A percentile compares a stretch with the other conserved stretches of the same genome.
phyloP scores from a whole-genome alignment of 2,113 vertebrate genomes.

The Barnardius zonarius region DNA sequence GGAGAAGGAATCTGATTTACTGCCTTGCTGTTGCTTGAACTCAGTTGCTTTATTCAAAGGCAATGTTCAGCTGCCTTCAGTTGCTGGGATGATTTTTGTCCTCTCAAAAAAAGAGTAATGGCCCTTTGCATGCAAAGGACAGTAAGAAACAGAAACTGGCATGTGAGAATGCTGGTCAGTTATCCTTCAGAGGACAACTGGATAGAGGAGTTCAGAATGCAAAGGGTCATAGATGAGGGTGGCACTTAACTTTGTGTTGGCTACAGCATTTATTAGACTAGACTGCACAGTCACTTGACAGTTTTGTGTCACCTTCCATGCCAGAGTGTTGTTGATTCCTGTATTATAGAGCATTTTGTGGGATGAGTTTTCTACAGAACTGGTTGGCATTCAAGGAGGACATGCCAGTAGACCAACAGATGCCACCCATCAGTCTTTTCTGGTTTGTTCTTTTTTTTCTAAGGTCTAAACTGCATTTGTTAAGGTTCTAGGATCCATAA shows the following conservation, averaged over 20 bases:
- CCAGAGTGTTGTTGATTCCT: background rate
- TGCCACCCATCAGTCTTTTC: background rate
- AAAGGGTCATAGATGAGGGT: background rate
- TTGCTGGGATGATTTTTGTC: background rate
- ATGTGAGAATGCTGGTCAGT: background rate
- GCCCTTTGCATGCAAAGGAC: background rate
- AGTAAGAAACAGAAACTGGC: background rate
- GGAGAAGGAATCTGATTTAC: background rate
- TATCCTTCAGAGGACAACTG: background rate
- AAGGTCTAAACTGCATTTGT: background rate
- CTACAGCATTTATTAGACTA: background rate
- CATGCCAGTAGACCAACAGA: background rate
- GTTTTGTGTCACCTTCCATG: background rate
- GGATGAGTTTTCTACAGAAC: background rate
- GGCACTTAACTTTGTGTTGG: background rate
- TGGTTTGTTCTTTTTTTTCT: fast-evolving
- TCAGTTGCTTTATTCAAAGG: fast-evolving
- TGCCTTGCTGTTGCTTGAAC: background rate
- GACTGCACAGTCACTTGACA: fast-evolving
- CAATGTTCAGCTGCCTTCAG: background rate
- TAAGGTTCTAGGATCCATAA: background rate
- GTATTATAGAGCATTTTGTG: background rate
- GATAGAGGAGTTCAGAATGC: background rate
- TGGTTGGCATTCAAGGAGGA: background rate
- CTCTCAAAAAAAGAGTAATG: background rate